Evolutionary conservation across 37 sponge, comb jelly and placozoan species (phyloP).

Genomic region (Ephydatia muelleri): DNA sequence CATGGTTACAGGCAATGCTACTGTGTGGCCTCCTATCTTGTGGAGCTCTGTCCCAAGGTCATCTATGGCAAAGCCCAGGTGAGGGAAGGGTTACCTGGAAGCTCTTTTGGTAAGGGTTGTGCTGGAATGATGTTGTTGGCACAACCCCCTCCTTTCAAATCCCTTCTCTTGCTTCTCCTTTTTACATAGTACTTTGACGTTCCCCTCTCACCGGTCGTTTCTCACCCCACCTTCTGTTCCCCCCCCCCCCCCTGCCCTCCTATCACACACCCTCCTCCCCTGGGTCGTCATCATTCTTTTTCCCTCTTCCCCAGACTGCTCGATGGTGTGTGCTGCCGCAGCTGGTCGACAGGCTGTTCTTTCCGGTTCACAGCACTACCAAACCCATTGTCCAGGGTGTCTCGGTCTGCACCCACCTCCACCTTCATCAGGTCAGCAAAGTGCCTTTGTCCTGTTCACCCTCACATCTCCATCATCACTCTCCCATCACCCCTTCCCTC

Average conservation of each 20-base stretch:
- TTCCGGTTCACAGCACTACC: constrained; percentile 15
- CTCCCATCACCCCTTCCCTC: too few relatives aligned
- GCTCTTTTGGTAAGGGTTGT: neutral
- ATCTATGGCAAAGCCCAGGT: constrained; percentile 41
- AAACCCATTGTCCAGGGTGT: constrained; percentile 1
- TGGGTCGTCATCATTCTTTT: neutral
- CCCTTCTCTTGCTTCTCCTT: too few relatives aligned
- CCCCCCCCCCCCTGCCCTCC: neutral
- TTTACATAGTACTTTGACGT: too few relatives aligned
- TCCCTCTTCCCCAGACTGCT: constrained; percentile 9
- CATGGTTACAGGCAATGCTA: constrained; percentile 14
- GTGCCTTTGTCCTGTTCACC: too few relatives aligned
- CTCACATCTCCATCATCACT: too few relatives aligned
- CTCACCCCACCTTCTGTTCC: neutral
- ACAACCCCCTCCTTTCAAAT: too few relatives aligned
- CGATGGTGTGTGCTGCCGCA: constrained; percentile 43
- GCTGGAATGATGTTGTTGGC: neutral
- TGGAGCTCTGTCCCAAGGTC: constrained; percentile 31
- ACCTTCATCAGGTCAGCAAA: constrained; percentile 39
- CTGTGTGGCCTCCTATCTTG: constrained; percentile 13
- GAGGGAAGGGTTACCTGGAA: too few relatives aligned
- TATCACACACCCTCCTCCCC: neutral
- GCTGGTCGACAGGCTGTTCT: constrained; percentile 38
- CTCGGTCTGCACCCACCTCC: neutral
- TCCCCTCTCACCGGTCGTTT: neutral